Evolutionary conservation across 2,797 vertebrate genomes (phyloP).

Genomic region (Furcifer pardalis): DNA sequence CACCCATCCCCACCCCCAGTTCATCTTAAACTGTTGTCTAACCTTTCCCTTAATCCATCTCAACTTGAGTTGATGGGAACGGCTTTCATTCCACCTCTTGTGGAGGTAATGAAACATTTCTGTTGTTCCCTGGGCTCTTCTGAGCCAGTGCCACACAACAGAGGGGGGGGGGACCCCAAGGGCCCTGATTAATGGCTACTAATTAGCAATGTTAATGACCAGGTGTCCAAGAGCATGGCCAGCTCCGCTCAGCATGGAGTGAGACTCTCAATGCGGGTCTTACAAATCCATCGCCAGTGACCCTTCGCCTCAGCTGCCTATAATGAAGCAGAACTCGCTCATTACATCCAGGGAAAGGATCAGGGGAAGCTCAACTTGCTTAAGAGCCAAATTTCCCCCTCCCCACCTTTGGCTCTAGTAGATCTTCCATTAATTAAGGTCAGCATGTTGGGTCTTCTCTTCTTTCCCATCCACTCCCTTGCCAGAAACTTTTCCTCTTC

Average conservation of each 20-base stretch:
- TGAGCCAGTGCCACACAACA: conserved; percentile 81
- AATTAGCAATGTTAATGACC: conserved; percentile 99
- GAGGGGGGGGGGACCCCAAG: conserved; percentile 64
- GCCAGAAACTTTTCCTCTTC: background rate
- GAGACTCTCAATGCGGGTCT: conserved; percentile 88
- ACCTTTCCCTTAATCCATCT: conserved; percentile 85
- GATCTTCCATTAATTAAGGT: conserved; percentile 92
- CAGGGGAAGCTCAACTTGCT: conserved; percentile 76
- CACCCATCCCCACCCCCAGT: conserved; percentile 40
- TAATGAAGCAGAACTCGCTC: conserved; percentile 83
- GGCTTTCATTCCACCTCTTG: conserved; percentile 86
- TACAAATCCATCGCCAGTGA: conserved; percentile 92
- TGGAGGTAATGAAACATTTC: conserved; percentile 89
- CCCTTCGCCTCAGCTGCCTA: conserved; percentile 88
- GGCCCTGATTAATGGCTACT: conserved; percentile 97
- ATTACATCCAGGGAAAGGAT: conserved; percentile 84
- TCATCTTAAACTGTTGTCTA: conserved; percentile 83
- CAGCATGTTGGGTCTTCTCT: conserved; percentile 75
- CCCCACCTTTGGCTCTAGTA: conserved; percentile 72
- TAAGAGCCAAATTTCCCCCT: conserved; percentile 82
- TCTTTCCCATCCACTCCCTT: background rate
- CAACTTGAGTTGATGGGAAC: conserved; percentile 89
- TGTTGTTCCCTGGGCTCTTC: conserved; percentile 85
- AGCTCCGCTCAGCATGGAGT: conserved; percentile 92
- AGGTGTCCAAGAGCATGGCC: conserved; percentile 97